A percentile compares a stretch with the other conserved stretches of the same genome.
Evolutionary conservation across 2,113 vertebrate genomes (phyloP).

Genomic region (Tapirus terrestris): DNA sequence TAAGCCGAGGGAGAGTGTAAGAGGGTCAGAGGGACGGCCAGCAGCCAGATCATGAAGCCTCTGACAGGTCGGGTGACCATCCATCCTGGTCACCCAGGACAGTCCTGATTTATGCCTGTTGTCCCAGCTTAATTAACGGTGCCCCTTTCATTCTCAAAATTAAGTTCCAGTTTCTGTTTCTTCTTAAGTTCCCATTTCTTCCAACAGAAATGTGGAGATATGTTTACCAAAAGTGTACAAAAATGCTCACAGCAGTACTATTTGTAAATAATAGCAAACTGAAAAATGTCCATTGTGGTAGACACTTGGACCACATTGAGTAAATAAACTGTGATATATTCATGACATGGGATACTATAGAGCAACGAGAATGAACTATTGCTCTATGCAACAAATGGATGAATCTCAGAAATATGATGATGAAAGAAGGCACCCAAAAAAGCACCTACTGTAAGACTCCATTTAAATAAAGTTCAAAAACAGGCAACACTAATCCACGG

Average conservation of each 20-base stretch:
- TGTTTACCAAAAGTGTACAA: not conserved
- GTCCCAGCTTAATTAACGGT: not conserved
- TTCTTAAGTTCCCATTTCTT: too few species aligned
- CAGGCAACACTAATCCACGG: not conserved
- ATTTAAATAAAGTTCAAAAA: not conserved
- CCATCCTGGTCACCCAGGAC: not conserved
- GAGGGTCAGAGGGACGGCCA: not conserved
- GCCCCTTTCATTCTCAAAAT: not conserved
- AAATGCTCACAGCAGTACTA: not conserved
- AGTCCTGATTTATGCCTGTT: not conserved
- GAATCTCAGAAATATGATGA: not conserved
- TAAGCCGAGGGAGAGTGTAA: rapidly evolving
- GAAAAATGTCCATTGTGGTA: not conserved
- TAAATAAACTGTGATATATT: too few species aligned
- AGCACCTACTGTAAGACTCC: rapidly evolving
- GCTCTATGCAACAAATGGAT: rapidly evolving
- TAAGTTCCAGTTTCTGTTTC: not conserved
- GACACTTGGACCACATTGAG: too few species aligned
- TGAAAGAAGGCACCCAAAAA: not conserved
- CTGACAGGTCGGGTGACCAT: rapidly evolving
- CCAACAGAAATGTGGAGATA: not conserved
- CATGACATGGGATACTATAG: too few species aligned
- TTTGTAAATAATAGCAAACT: not conserved
- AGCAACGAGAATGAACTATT: too few species aligned
- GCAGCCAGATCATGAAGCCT: not conserved